Evolutionary conservation across 2,888 invertebrate species (phyloP).

Genomic region (Lepidonotus clava): DNA sequence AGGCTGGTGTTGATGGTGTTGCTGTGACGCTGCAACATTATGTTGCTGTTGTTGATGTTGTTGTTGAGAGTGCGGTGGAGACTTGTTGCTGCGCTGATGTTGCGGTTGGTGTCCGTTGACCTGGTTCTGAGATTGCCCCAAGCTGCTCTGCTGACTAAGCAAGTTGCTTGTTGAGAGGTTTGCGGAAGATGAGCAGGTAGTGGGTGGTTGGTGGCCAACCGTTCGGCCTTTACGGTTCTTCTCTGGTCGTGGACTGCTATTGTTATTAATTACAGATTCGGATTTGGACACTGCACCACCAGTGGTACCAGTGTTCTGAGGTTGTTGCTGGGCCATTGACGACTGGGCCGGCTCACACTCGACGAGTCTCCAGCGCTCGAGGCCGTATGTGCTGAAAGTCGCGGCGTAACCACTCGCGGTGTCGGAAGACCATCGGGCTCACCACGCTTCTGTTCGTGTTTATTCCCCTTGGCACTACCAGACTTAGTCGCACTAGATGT

Average conservation of each 20-base stretch:
- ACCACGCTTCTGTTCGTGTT: conserved; percentile 1
- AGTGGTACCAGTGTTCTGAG: too few species aligned
- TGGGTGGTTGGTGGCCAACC: not conserved
- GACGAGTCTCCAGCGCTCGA: too few species aligned
- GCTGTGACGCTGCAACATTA: not conserved
- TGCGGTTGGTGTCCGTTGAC: not conserved
- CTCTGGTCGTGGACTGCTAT: not conserved
- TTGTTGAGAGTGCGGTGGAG: not conserved
- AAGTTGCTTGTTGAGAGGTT: not conserved
- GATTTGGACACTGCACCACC: too few species aligned
- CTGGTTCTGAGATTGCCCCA: not conserved
- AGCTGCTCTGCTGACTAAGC: not conserved
- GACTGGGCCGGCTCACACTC: too few species aligned
- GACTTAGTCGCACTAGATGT: not conserved
- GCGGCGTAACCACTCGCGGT: too few species aligned
- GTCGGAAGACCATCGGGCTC: not conserved
- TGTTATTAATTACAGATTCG: not conserved
- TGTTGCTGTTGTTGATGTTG: not conserved
- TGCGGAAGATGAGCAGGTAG: not conserved
- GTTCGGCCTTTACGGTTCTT: not conserved
- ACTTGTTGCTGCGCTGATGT: not conserved
- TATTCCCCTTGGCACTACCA: not conserved
- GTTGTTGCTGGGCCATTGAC: too few species aligned
- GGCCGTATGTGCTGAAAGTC: too few species aligned
- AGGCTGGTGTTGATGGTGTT: conserved; percentile 50